Conservation (phyloP, 1,140 invertebrate genomes). For the Bathynomus jamesi region DNA sequence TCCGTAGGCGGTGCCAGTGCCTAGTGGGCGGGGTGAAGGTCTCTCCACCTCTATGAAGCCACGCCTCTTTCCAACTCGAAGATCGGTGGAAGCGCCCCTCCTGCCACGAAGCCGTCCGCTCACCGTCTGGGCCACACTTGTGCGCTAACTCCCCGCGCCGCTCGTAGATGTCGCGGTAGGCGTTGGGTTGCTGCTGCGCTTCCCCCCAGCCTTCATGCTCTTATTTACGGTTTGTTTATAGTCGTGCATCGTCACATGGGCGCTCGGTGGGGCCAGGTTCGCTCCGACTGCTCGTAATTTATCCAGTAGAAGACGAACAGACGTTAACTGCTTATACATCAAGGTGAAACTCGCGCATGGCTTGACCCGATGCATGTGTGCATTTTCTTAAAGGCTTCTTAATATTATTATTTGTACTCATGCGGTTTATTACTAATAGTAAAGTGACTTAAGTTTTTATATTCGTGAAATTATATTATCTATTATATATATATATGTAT, state of each 20-base stretch:
- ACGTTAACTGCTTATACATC: background rate
- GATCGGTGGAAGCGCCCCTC: constrained; percentile 11
- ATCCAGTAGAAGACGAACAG: constrained; percentile 24
- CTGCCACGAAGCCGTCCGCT: constrained; percentile 24
- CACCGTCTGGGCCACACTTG: constrained; percentile 24
- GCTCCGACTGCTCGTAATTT: constrained; percentile 38
- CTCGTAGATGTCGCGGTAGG: constrained; percentile 32
- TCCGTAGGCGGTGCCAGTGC: background rate
- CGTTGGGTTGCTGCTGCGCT: constrained; percentile 31
- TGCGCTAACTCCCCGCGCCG: constrained; percentile 29
- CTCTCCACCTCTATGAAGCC: background rate
- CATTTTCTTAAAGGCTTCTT: background rate
- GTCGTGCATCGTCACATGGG: constrained; percentile 38
- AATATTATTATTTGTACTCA: background rate
- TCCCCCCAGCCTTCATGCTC: constrained; percentile 32
- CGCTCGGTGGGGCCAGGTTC: constrained; percentile 36
- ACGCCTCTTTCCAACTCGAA: background rate
- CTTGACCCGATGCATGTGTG: background rate
- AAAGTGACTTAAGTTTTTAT: background rate
- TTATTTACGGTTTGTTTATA: constrained; percentile 38
- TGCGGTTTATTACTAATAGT: background rate
- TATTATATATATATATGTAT: too few relatives aligned
- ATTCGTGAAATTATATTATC: too few relatives aligned
- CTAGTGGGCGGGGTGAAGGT: background rate
- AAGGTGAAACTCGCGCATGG: background rate